Evolutionary conservation across 2,888 invertebrate genomes (phyloP).

Genomic region (Nemoura dubitans): DNA sequence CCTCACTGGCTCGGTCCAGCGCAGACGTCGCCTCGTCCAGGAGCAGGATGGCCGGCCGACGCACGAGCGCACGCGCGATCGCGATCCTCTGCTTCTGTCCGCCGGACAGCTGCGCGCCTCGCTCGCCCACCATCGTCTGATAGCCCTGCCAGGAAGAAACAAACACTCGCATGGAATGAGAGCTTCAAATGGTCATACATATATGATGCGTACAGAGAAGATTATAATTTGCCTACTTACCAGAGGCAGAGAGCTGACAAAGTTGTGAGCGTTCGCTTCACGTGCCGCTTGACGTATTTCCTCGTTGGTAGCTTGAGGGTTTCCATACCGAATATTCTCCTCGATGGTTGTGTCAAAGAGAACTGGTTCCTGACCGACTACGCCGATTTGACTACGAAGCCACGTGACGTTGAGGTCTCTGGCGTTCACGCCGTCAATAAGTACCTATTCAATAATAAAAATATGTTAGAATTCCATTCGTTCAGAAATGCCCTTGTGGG

Average conservation of each 20-base stretch:
- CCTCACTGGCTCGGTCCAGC: slow-evolving; percentile 81
- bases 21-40: slow-evolving; percentile 88
- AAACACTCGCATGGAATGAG: too few species aligned
- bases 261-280: slow-evolving; percentile 80
- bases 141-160: slow-evolving; percentile 66
- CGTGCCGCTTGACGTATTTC: slow-evolving; percentile 76
- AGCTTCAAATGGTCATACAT: too few species aligned
- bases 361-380: slow-evolving; percentile 89
- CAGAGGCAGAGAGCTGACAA: slow-evolving; percentile 75
- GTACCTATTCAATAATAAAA: slow-evolving; percentile 58
- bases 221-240: too few species aligned
- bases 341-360: slow-evolving; percentile 83
- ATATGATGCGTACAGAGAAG: too few species aligned
- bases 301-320: slow-evolving; percentile 69
- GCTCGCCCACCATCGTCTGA: slow-evolving; percentile 80
- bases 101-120: slow-evolving; percentile 82
- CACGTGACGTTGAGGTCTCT: slow-evolving; percentile 75
- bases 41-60: slow-evolving; percentile 77
- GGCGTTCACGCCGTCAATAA: slow-evolving; percentile 70
- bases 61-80: slow-evolving; percentile 81
- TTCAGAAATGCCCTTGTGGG: background rate
- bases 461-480: too few species aligned
- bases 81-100: slow-evolving; percentile 88
- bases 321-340: slow-evolving; percentile 89
- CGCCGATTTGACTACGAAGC: slow-evolving; percentile 79